Conservation (phyloP, 2,113 vertebrate genomes). For the Ahaetulla prasina region DNA sequence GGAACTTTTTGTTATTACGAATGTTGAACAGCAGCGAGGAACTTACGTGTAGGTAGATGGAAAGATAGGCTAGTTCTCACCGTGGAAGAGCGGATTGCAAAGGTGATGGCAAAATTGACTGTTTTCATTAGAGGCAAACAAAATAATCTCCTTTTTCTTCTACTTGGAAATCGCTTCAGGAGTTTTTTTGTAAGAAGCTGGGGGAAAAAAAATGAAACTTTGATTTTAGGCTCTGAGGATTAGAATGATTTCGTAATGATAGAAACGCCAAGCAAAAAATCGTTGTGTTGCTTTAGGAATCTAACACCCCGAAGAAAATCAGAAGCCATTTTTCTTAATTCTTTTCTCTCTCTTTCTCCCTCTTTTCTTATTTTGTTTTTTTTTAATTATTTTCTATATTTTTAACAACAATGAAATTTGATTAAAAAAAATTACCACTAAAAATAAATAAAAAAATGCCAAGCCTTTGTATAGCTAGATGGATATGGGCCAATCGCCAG, state of each 20-base stretch:
- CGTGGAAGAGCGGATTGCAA: not conserved
- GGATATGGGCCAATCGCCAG: not conserved
- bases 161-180: not conserved
- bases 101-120: not conserved
- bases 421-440: not conserved
- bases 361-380: not conserved
- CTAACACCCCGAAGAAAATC: not conserved
- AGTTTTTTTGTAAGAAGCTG: not conserved
- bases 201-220: too few species aligned
- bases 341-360: not conserved
- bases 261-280: not conserved
- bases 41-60: accelerated
- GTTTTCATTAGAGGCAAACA: not conserved
- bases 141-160: not conserved
- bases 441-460: not conserved
- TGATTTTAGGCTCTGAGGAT: not conserved
- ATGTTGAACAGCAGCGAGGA: not conserved
- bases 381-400: not conserved
- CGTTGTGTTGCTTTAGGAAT: not conserved
- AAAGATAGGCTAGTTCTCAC: not conserved
- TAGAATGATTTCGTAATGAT: not conserved
- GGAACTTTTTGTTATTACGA: not conserved
- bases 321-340: not conserved
- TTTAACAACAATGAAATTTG: not conserved
- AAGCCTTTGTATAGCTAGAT: not conserved